Evolutionary conservation across 2,797 vertebrate species (phyloP).

Genomic region (Hozukius guyotensis): DNA sequence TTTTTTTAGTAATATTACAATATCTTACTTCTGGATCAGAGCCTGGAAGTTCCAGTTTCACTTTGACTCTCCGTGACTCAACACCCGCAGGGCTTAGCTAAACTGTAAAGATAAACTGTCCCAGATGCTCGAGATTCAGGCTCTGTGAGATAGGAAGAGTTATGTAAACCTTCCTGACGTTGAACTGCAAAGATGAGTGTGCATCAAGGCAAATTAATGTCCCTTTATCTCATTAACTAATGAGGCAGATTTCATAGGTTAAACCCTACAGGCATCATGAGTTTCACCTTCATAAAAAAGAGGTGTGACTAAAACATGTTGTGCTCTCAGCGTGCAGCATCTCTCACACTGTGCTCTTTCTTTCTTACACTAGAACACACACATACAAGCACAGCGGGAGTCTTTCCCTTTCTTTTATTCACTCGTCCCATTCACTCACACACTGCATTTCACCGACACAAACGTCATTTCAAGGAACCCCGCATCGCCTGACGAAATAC

Average conservation of each 20-base stretch:
- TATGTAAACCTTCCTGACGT: background rate
- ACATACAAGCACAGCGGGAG: slow-evolving; percentile 7
- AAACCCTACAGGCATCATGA: background rate
- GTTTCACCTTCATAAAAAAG: slow-evolving; percentile 1
- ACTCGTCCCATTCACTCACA: background rate
- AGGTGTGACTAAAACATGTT: slow-evolving; percentile 24
- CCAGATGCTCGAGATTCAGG: slow-evolving; percentile 6
- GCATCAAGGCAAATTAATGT: background rate
- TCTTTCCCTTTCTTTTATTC: background rate
- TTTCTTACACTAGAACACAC: slow-evolving; percentile 9
- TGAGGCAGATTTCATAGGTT: background rate
- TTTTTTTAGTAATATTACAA: background rate
- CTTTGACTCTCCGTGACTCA: background rate
- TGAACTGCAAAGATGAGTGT: background rate
- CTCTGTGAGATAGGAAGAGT: background rate
- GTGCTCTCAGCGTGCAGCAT: slow-evolving; percentile 19
- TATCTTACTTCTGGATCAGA: background rate
- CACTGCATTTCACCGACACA: background rate
- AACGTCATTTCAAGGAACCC: slow-evolving; percentile 23
- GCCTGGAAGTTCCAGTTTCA: background rate
- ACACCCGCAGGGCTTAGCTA: background rate
- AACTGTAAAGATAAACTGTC: slow-evolving; percentile 14
- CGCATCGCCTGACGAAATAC: slow-evolving; percentile 29
- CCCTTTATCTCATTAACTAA: background rate
- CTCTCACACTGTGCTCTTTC: background rate